A percentile compares a stretch with the other conserved stretches of the same genome.
Evolutionary conservation across 2,888 invertebrate species (phyloP).

Genomic region (Mythimna pallens): DNA sequence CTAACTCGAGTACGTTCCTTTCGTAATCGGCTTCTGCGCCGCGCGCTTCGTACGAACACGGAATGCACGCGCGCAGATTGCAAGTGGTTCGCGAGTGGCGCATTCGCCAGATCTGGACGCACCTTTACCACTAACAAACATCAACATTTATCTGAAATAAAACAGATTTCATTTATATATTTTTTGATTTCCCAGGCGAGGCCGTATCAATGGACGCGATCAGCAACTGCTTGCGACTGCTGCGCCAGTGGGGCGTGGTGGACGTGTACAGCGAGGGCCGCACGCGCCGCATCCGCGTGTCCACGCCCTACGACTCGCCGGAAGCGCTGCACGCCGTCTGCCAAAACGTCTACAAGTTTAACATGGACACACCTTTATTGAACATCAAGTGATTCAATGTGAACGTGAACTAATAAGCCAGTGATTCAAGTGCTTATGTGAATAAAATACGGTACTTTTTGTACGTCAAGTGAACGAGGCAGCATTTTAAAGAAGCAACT

Average conservation of each 20-base stretch:
- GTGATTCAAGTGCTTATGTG: conserved; percentile 31
- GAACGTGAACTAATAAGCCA: conserved; percentile 18
- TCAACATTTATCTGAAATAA: too few relatives aligned
- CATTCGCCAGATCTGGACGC: too few relatives aligned
- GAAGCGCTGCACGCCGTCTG: conserved; percentile 71
- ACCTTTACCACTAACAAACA: too few relatives aligned
- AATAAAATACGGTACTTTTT: conserved; percentile 13
- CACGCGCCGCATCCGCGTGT: conserved; percentile 74
- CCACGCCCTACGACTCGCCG: conserved; percentile 74
- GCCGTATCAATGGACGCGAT: conserved; percentile 96
- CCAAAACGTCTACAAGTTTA: conserved; percentile 79
- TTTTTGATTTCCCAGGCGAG: conserved; percentile 92
- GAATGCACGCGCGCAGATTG: too few relatives aligned
- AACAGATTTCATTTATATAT: background rate
- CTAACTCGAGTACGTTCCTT: too few relatives aligned
- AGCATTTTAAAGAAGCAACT: conserved; percentile 25
- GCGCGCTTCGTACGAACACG: too few relatives aligned
- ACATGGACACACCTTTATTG: conserved; percentile 78
- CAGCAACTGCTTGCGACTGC: conserved; percentile 95
- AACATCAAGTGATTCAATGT: conserved; percentile 59
- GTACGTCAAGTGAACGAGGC: conserved; percentile 8
- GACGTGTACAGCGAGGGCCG: conserved; percentile 87
- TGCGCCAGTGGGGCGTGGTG: conserved; percentile 95
- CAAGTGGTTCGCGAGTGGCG: too few relatives aligned
- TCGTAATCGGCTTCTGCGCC: too few relatives aligned